Percentiles rank a stretch among this genome's conserved stretches.
Conservation (phyloP, 2,888 invertebrate genomes). For the Cantharis nigra region DNA sequence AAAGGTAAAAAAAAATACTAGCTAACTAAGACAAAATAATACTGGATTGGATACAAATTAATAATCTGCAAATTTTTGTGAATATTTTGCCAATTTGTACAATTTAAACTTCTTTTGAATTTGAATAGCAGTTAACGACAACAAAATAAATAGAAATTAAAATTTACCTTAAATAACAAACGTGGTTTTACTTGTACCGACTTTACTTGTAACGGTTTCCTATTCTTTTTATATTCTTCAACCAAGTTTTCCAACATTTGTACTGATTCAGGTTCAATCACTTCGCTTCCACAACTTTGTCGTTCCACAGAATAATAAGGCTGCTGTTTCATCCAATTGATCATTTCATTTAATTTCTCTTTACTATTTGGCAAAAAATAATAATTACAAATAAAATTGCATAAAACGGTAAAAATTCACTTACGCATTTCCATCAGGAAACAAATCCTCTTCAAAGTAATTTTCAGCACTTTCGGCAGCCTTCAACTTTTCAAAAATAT, state of each 20-base stretch:
- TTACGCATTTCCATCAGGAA: constrained; percentile 49
- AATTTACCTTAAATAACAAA: constrained; percentile 69
- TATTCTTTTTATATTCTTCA: constrained; percentile 40
- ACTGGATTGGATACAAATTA: not conserved
- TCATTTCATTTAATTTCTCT: constrained; percentile 59
- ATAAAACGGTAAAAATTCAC: not conserved
- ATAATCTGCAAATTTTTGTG: too few species aligned
- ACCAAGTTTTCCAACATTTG: constrained; percentile 59
- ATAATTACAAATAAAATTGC: not conserved
- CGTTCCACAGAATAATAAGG: constrained; percentile 66
- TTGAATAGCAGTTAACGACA: not conserved
- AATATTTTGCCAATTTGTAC: too few species aligned
- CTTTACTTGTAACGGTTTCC: too few species aligned
- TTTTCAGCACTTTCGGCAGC: constrained; percentile 58
- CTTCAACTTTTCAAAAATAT: constrained; percentile 68
- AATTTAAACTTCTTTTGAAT: too few species aligned
- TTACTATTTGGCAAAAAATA: constrained; percentile 46
- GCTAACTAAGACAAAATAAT: not conserved
- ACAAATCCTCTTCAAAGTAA: constrained; percentile 72
- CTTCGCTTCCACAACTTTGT: constrained; percentile 71
- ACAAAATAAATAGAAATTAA: constrained; percentile 9
- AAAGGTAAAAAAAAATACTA: not conserved
- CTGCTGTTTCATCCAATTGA: constrained; percentile 73
- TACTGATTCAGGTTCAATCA: constrained; percentile 71
- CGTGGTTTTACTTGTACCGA: constrained; percentile 74